Base-by-base conservation (phyloP, 2,888 invertebrate species). In the Disparrhopalites patrizii region DNA sequence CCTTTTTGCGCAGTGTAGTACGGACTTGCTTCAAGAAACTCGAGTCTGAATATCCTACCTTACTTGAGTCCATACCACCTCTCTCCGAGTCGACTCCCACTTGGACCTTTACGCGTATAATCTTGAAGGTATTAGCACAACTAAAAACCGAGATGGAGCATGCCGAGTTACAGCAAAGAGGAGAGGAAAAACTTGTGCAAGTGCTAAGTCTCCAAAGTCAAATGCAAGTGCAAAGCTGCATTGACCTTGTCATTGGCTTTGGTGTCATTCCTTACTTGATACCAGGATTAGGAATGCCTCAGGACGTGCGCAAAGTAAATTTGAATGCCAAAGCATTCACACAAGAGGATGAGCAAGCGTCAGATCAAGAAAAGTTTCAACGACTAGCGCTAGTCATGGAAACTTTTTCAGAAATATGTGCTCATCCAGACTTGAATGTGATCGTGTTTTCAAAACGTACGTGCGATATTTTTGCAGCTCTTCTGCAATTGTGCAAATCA, bases 401-500 rank as follows among this genome's bases (percentile, higher is more conserved):
- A 33, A 63, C 30, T 8, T 36, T 73, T 2, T 52, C 70, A 13
- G 30, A 15, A 15, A 36, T 69, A 20, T 66, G 63, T 27, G 31
- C 23, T 4, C 67, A 70, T 60, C 64, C 63, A 1, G 67, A 66
- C 36, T 52, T 73, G 1, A 52, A 52, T 23, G 20, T 40, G 28
- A 43, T 73, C 65, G 81, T 87, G 68, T 72, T 85, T 66, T 80
- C 84, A 57, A 79, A 84, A 71, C 82, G 83, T 79, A 77, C 86
- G 65, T 81, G 82, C 77, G 83, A 84, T 77, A 81, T 89, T 71
- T 78, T 91, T 58, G 86, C 86, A 65, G 85, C 84, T 2, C 78
- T 89, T 30, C 84, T 89, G 73, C 90, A 90, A 79, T 79, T 90
- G 56, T 81, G 85, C 28, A 85, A 85, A 81, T 86, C 86, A 38